Conservation (phyloP, 2,113 vertebrate genomes). For the Callithrix jacchus region DNA sequence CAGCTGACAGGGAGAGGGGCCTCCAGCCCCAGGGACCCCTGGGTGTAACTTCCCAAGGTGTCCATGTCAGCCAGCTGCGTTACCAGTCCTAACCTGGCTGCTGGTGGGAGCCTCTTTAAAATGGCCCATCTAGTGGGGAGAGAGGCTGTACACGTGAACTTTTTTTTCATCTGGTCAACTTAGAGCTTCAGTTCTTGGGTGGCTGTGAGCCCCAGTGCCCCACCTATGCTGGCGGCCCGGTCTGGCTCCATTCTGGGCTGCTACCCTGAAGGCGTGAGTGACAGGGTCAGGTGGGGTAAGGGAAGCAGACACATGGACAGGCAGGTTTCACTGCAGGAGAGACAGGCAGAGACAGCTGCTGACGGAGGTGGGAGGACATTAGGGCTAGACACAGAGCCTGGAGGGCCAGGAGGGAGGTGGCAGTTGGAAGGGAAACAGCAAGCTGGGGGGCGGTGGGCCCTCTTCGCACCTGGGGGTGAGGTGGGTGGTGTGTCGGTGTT, state of each 20-base stretch:
- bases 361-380: background rate
- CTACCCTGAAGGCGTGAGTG: constrained; percentile 62
- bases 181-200: background rate
- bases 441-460: background rate
- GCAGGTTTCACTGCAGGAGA: constrained; percentile 19
- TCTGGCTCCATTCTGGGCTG: background rate
- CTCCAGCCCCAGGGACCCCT: background rate
- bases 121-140: background rate
- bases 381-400: background rate
- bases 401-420: background rate
- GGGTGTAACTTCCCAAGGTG: background rate
- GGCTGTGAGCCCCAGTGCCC: background rate
- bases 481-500: background rate
- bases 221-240: background rate
- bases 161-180: background rate
- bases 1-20: background rate
- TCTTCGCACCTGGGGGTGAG: background rate
- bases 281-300: constrained; percentile 61
- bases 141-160: background rate
- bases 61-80: background rate
- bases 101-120: background rate
- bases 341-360: constrained; percentile 73
- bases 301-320: background rate
- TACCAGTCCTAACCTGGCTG: background rate
- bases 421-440: background rate